phyloP scores from a whole-genome alignment of 2,113 vertebrate species.

The Hippocampus comes region DNA sequence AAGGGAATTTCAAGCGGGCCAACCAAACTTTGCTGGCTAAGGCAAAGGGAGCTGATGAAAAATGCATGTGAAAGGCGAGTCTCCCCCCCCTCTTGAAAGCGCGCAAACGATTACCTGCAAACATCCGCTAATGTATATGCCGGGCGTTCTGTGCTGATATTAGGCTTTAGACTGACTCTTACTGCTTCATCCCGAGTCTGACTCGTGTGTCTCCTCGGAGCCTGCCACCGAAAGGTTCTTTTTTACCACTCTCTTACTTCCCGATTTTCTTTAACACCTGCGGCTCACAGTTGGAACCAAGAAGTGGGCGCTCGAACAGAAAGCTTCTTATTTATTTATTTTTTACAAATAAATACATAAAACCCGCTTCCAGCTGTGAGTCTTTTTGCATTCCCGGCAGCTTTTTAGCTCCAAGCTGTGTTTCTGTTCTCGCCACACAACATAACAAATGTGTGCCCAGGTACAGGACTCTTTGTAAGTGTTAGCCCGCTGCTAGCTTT shows the following conservation, averaged over 20 bases:
- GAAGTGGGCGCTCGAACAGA: background rate
- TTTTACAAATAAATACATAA: background rate
- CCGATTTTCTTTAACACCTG: slow-evolving; percentile 7
- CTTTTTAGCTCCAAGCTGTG: background rate
- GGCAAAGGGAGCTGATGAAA: slow-evolving; percentile 3
- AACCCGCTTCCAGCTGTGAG: background rate
- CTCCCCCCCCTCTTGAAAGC: background rate
- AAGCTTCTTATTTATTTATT: background rate
- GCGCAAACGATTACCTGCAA: background rate
- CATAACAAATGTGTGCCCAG: background rate
- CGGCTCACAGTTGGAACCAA: background rate
- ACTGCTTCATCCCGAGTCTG: background rate
- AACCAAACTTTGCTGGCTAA: background rate
- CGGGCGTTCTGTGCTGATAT: background rate
- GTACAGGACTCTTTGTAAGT: background rate
- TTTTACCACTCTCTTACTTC: background rate
- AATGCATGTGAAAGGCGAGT: slow-evolving; percentile 8
- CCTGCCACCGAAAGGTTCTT: no score
- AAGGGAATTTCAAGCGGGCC: slow-evolving; percentile 15
- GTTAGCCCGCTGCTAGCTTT: background rate
- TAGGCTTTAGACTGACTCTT: background rate
- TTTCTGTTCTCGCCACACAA: background rate
- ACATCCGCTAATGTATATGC: background rate
- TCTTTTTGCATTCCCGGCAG: background rate
- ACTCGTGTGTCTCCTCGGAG: background rate